phyloP scores from a whole-genome alignment of 2,797 vertebrate species.

The Smutsia temminckii region DNA sequence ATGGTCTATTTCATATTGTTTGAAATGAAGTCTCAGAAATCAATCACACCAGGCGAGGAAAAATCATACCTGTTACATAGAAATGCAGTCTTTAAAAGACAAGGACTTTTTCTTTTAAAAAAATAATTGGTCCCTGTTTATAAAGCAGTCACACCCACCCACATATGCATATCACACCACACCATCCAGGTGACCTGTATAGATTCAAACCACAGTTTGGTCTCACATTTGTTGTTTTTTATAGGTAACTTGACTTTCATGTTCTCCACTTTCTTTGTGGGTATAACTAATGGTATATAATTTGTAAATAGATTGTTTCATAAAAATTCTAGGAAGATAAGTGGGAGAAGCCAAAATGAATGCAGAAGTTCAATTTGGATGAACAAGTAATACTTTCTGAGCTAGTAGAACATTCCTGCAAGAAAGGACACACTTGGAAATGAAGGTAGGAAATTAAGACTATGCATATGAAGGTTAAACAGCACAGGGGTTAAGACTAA shows the following conservation, averaged over 20 bases:
- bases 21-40: background rate
- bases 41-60: background rate
- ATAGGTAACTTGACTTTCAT: background rate
- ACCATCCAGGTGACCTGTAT: background rate
- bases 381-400: background rate
- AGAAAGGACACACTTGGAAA: background rate
- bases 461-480: background rate
- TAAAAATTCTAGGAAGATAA: background rate
- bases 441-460: background rate
- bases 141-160: background rate
- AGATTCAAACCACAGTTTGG: background rate
- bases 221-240: background rate
- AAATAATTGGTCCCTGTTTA: background rate
- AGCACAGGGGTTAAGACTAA: background rate
- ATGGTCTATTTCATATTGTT: background rate
- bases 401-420: background rate
- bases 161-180: background rate
- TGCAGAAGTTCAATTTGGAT: background rate
- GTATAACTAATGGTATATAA: background rate
- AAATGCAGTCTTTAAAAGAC: background rate
- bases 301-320: background rate
- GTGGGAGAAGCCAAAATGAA: background rate
- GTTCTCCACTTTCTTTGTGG: background rate
- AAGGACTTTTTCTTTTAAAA: background rate
- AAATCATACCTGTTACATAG: background rate